Base-by-base conservation (phyloP, 2,888 invertebrate genomes). In the Tetranychus piercei region DNA sequence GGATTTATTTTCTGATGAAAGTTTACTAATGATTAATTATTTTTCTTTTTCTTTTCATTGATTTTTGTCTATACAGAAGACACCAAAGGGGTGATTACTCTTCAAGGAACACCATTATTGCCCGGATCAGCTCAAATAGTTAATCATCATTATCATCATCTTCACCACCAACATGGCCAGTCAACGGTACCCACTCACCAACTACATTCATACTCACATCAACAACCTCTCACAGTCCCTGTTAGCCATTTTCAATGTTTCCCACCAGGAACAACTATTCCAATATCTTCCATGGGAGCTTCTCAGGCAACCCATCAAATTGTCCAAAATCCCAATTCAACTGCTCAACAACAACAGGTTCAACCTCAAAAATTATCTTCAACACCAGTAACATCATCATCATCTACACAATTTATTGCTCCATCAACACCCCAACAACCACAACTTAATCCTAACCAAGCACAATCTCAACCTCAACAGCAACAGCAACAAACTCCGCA, bases 401-500 rank as follows among this genome's bases (percentile, higher is more conserved):
- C 69, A 69, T 69, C 69, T 5, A 11, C 69, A 44, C 71, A 23
- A 43, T 45, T 34, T 34, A 20, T 34, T 44, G 9, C 43, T 34
- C 18, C 20, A 34, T 34, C 43, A 11, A 18, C 45, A n/a, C 34
- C 43, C n/a, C 23, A 34, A 71, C 71, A 71, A n/a, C 71, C 22
- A 71, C 43, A 71, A 22, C n/a, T 20, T 66, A 69, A 7, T 22
- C 69, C 20, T 7, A 69, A 69, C 34, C 69, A 69, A 69, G 4
- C 22, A 69, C 71, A 67, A 34, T 66, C 20, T 44, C 65, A 18
- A 74, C 67, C 34, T 34, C 74, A 72, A 44, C 74, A 72, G n/a
- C 74, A 66, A 22, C 70, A 72, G 20, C 74, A 74, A 70, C 72
- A n/a, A 22, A 15, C 44, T 15, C 23, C 15, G 44, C 43, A 43